Base-by-base conservation (phyloP, 1,140 invertebrate genomes). In the Scylla paramamosain region DNA sequence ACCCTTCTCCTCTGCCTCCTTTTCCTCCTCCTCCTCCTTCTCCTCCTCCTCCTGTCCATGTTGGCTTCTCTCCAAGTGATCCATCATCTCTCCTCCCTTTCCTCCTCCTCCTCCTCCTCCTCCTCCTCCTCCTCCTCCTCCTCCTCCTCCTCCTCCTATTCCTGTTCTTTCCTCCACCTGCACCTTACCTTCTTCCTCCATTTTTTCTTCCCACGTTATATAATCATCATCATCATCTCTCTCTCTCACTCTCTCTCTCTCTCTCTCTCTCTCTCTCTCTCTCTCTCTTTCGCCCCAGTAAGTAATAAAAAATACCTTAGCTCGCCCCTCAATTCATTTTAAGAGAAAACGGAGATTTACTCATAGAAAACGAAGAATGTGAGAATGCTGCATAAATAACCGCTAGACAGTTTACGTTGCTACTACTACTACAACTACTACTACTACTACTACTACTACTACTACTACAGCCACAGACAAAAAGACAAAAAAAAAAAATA, bases 361-460 rank as follows among this genome's bases (percentile, higher is more conserved):
- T 39, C 39, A 39, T 39, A 39, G 39, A 39, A 39, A 39, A 39
- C 39, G 39, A 39, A 1, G 39, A 39, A 39, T 39, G 39, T 39
- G 39, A 39, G 39, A 39, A 39, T 39, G 39, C 39, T 2, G 6
- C 39, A 39, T 39, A 39, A 1, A 2, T 39, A 39, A 39, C 39
- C 39, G 39, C 39, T 39, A 1, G 39, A 39, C 39, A 39, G 39
- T 59, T 59, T 20, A 59, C 10, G 16, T 59, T 59, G 1, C 67
- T 77, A 25, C 67, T 77, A 25, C 67, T 77, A 25, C 67, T 77
- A 25, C 67, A 16, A 25, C 67, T 77, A 25, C 67, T 77, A 77
- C 67, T 77, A 77, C 67, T 77, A 77, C 67, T 77, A 77, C 67
- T 77, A 77, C 67, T 77, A 77, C 67, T 77, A 77, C 67, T 77